Evolutionary conservation across 1,140 invertebrate species (phyloP).

Genomic region (Bursaphelenchus mucronatus): DNA sequence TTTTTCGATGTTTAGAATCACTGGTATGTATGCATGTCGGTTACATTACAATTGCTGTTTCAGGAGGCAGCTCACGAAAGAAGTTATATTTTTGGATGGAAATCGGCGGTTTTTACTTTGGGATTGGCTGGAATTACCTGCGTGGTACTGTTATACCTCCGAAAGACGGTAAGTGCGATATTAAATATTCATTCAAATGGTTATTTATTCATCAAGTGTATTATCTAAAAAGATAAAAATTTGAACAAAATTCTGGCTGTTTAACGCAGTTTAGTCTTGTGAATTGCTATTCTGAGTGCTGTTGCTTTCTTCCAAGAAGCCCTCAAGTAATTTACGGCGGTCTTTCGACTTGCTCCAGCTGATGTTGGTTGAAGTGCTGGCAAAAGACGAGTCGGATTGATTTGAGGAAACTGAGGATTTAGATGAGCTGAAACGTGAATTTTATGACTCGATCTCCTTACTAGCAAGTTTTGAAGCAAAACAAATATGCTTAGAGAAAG

Average conservation of each 20-base stretch:
- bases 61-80: constrained; percentile 37
- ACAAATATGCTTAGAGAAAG: too few species aligned
- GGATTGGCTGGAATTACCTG: constrained; percentile 29
- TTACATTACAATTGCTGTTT: constrained; percentile 19
- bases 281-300: neutral
- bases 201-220: constrained; percentile 16
- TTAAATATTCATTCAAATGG: neutral
- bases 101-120: constrained; percentile 34
- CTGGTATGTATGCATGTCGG: neutral
- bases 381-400: too few species aligned
- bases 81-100: constrained; percentile 50
- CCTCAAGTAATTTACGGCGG: neutral
- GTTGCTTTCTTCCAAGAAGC: neutral
- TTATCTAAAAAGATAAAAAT: neutral
- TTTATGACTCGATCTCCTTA: too few species aligned
- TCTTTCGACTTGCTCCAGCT: neutral
- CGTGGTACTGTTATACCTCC: constrained; percentile 41
- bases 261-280: neutral
- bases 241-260: neutral
- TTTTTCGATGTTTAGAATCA: constrained; percentile 19
- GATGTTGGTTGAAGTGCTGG: too few species aligned
- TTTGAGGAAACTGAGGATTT: too few species aligned
- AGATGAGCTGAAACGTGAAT: too few species aligned
- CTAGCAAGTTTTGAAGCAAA: too few species aligned
- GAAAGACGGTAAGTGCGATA: constrained; percentile 29